Evolutionary conservation across 2,888 invertebrate species (phyloP), one percentile per base, ranked within the genome.

Genomic region (Onchidella celtica): DNA sequence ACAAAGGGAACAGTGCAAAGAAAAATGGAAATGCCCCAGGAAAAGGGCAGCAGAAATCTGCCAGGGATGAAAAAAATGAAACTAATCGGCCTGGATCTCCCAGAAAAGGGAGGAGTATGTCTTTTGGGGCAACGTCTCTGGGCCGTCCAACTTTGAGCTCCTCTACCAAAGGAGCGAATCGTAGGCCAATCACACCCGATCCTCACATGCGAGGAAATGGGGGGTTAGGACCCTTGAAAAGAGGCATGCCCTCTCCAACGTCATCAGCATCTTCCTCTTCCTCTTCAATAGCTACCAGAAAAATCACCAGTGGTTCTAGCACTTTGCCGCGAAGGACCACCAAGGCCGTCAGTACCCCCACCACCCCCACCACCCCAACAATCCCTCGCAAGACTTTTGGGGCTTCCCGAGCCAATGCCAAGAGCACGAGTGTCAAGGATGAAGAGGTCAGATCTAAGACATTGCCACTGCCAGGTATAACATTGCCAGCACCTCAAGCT

Each of bases 401-500:
- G 3, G n/a, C 38, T 17, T 38, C 69, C 14, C 29, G 47, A n/a
- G 6, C 70, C 24, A 70, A 59, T 14, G 0, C 29, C 24, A 78
- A 59, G 40, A 79, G 66, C 63, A 11, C 47, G n/a, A 81, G 68
- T 38, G 73, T n/a, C 11, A 74, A 83, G 14, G 75, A 76, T 3
- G 86, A 85, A 6, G 83, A 83, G 0, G 36, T 70, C 17, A 70
- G 83, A 40, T 83, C 85, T 32, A 85, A 85, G 75, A 85, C 86
- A 0, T 78, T 85, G 40, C 85, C 85, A 2, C 63, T 84, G 79
- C 85, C 86, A 86, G 86, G 86, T 86, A 86, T 68, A 38, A 29
- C 57, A 6, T 9, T 9, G 38, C 47, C 47, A 47, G 47, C 47
- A 6, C 17, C 17, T 17, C 47, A 17, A 61, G 11, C 61, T 61